Percentiles rank a stretch among this genome's conserved stretches.
Evolutionary conservation across 1,140 invertebrate species (phyloP).

Genomic region (Phenacoccus solenopsis): DNA sequence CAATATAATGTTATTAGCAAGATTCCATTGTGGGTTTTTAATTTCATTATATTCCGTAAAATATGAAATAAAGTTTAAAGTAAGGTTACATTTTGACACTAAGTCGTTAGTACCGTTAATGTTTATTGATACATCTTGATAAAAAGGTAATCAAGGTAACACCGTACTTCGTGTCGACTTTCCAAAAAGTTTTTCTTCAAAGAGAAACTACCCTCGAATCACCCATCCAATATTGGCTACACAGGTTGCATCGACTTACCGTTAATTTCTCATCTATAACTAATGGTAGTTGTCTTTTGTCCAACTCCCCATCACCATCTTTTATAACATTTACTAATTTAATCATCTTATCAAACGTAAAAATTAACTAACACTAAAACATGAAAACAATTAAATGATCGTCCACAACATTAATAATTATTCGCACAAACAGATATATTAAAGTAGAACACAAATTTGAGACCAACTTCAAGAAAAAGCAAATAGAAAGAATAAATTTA

Average conservation of each 20-base stretch:
- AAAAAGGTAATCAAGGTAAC: background rate
- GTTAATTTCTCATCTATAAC: slow-evolving; percentile 67
- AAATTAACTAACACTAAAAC: too few species aligned
- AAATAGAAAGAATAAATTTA: background rate
- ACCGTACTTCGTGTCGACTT: background rate
- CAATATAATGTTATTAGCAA: background rate
- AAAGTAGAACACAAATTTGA: slow-evolving; percentile 3
- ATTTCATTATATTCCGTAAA: background rate
- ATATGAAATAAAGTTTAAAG: background rate
- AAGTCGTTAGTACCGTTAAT: background rate
- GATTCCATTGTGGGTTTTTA: background rate
- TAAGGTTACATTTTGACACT: background rate
- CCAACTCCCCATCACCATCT: slow-evolving; percentile 44
- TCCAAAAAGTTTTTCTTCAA: too few species aligned
- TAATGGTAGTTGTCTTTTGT: slow-evolving; percentile 61
- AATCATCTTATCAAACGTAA: slow-evolving; percentile 44
- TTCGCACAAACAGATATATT: background rate
- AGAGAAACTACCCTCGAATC: too few species aligned
- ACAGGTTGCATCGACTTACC: slow-evolving; percentile 41
- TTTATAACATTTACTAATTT: slow-evolving; percentile 66
- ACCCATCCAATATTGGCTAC: too few species aligned
- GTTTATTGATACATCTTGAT: background rate
- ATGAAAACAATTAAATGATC: background rate
- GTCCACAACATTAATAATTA: background rate
- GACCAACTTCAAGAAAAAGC: background rate